A percentile compares a stretch with the other conserved stretches of the same genome.
Evolutionary conservation across 2,113 vertebrate genomes (phyloP).

Genomic region (Orthonyx spaldingii): DNA sequence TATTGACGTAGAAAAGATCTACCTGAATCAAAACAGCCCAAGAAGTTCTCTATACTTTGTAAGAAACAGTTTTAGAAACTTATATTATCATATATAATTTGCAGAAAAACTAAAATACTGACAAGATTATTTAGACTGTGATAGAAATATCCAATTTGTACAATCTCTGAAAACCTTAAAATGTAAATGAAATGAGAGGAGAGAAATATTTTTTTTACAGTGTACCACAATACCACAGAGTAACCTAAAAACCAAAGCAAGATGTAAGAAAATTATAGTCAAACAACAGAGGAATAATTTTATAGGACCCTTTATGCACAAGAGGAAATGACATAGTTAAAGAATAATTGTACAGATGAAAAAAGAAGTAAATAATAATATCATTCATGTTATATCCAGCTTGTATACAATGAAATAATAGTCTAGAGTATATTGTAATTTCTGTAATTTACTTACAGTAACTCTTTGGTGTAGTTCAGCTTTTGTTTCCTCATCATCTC

Average conservation of each 20-base stretch:
- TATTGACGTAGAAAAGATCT: not conserved
- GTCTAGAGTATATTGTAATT: not conserved
- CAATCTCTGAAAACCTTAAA: not conserved
- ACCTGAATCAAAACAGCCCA: not conserved
- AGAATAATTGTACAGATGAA: not conserved
- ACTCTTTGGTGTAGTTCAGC: slow-evolving; percentile 87
- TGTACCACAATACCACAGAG: not conserved
- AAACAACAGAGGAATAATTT: not conserved
- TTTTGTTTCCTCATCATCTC: slow-evolving; percentile 86
- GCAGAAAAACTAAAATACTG: not conserved
- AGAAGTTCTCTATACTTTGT: not conserved
- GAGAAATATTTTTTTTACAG: not conserved
- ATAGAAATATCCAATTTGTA: not conserved
- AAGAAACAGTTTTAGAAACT: not conserved
- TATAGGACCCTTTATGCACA: not conserved
- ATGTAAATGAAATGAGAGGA: not conserved
- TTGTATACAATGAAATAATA: not conserved
- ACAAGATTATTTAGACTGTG: not conserved
- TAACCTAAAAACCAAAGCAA: not conserved
- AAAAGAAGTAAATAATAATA: not conserved
- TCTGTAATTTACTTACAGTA: slow-evolving; percentile 74
- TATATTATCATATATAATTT: not conserved
- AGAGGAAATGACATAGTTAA: not conserved
- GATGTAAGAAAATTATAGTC: not conserved
- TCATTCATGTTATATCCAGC: not conserved